Base-by-base conservation (phyloP, 2,113 vertebrate species). In the Columba livia region DNA sequence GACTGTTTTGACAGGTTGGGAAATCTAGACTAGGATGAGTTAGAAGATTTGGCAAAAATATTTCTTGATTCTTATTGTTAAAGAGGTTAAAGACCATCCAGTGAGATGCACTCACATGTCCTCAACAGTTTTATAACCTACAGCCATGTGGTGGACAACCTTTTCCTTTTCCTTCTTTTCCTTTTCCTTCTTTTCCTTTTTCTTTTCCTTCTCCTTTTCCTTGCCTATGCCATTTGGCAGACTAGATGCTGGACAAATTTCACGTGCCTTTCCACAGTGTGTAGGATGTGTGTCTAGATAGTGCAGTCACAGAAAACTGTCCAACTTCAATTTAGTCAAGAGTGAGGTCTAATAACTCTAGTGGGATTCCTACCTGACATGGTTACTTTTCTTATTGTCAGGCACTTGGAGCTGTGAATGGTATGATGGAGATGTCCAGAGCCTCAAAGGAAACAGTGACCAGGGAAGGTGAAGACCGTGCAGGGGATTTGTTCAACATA, bases 141-240 rank as follows among this genome's bases (percentile, higher is more conserved):
- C 8, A 54, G 58, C 36, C 48, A 71, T 1, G 3, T 0, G 1
- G 38, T 26, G 40, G 34, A 57, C 20, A 65, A 6, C 3, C 3
- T 51, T 53, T 74, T 73, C 48, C 36, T 61, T 61, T 60, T 86
- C 29, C 73, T 60, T 19, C 36, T 36, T 36, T 44, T 44, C 44
- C 18, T 44, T 44, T 44, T 44, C 17, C 44, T 42, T 44, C 42
- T 17, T 18, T 44, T 44, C 44, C 18, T 44, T 44, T 44, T 44
- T 8, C 44, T 44, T 15, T 17, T 44, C 44, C 44, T 19, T 19
- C 19, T 47, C 44, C 31, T 61, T 61, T 60, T 84, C 32, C 73
- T 64, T 74, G 64, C 50, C 62, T 10, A 26, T 25, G n/a, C 16
- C 24, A 48, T 60, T 75, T 87, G 65, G 69, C 48, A 72, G 20